phyloP scores from a whole-genome alignment of 2,113 vertebrate species.

The Callocephalon fimbriatum region DNA sequence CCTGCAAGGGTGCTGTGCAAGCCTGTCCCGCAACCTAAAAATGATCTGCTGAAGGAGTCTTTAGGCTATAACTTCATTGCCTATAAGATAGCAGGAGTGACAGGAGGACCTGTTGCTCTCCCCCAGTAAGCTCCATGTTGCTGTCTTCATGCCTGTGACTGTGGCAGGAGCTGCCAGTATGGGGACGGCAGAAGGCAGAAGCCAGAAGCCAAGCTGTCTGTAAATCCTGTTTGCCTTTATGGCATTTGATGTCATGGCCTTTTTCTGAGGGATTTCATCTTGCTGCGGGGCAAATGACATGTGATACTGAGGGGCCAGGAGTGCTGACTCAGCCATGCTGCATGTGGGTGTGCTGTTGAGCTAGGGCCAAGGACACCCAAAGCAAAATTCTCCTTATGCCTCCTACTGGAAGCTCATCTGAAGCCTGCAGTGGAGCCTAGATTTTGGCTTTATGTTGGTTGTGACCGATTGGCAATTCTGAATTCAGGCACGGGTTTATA shows the following conservation, averaged over 20 bases:
- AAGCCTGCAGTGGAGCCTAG: background rate
- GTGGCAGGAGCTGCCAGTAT: background rate
- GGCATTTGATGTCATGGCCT: rapidly evolving
- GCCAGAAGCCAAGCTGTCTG: background rate
- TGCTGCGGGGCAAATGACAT: background rate
- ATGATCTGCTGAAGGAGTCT: background rate
- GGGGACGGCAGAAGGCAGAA: background rate
- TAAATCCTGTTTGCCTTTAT: background rate
- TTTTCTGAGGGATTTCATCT: background rate
- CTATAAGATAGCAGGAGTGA: background rate
- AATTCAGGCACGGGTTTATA: background rate
- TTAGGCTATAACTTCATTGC: background rate
- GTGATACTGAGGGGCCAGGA: rapidly evolving
- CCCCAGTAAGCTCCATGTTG: background rate
- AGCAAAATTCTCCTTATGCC: background rate
- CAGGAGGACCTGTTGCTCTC: background rate
- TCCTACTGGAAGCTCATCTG: background rate
- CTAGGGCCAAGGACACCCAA: background rate
- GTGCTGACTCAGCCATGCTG: background rate
- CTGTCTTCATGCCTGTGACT: background rate
- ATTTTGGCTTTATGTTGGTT: background rate
- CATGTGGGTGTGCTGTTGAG: rapidly evolving
- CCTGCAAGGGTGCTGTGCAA: background rate
- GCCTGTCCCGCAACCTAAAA: background rate
- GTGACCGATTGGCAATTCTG: background rate